A percentile compares a stretch with the other conserved stretches of the same genome.
Conservation (phyloP, 2,113 vertebrate genomes). For the Cebidichthys violaceus region DNA sequence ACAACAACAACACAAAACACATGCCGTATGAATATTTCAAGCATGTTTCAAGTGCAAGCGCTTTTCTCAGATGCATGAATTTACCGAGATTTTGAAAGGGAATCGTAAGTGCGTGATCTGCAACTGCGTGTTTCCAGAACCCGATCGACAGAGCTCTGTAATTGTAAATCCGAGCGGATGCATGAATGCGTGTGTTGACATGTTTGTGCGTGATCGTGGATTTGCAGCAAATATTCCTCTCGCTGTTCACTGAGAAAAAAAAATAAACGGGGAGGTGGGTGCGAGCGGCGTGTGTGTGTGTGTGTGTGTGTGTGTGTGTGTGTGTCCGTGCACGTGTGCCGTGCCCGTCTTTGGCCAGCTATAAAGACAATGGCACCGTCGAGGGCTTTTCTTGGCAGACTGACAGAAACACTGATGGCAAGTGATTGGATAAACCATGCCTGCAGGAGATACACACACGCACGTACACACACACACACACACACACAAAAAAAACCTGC, state of each 20-base stretch:
- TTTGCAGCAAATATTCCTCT: conserved; percentile 29
- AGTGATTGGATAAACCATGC: conserved; percentile 77
- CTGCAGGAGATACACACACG: conserved; percentile 60
- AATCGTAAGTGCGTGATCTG: neutral
- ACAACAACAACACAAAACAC: too few species aligned
- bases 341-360: conserved; percentile 41
- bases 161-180: neutral
- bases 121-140: neutral
- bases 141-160: neutral
- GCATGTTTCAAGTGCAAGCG: neutral
- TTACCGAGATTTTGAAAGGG: neutral
- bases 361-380: conserved; percentile 66
- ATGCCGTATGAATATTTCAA: neutral
- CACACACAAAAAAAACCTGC: conserved; percentile 8
- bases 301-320: conserved; percentile 28
- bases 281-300: neutral
- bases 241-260: conserved; percentile 1
- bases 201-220: conserved; percentile 30
- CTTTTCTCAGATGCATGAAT: conserved; percentile 2
- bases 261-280: neutral
- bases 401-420: conserved; percentile 77
- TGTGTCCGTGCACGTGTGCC: conserved; percentile 18
- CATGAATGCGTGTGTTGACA: conserved; percentile 5
- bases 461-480: conserved; percentile 22
- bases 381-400: conserved; percentile 69